phyloP scores from a whole-genome alignment of 2,888 invertebrate species.

The Hedychridium roseum region DNA sequence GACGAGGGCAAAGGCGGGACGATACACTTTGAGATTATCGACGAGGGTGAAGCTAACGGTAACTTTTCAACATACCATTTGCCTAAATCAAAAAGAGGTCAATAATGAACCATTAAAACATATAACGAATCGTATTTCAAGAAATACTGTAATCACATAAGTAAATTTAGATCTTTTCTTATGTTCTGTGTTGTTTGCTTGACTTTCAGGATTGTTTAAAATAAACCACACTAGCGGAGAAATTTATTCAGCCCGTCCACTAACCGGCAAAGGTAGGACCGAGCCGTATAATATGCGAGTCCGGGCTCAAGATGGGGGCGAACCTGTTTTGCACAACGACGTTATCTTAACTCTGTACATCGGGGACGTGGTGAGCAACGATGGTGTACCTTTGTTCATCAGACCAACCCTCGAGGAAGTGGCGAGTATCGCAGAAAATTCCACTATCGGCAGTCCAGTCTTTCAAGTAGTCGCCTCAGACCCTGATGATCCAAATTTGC shows the following conservation, averaged over 20 bases:
- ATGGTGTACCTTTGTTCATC: conserved; percentile 80
- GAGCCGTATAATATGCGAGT: conserved; percentile 76
- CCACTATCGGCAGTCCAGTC: conserved; percentile 76
- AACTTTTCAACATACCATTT: no score
- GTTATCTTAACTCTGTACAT: conserved; percentile 74
- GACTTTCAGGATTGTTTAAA: conserved; percentile 70
- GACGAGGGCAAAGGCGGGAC: conserved; percentile 79
- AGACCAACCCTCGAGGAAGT: conserved; percentile 75
- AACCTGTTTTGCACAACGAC: conserved; percentile 69
- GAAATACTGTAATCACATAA: no score
- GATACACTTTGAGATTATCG: conserved; percentile 76
- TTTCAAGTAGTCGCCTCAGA: conserved; percentile 81
- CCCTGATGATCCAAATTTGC: conserved; percentile 80
- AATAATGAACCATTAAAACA: no score
- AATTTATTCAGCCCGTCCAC: conserved; percentile 70
- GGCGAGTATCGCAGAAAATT: conserved; percentile 78
- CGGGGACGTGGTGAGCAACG: conserved; percentile 82
- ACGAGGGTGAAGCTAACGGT: conserved; percentile 79
- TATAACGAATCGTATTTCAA: no score
- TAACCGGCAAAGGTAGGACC: conserved; percentile 80
- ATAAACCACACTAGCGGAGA: conserved; percentile 75
- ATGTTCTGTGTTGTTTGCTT: neutral
- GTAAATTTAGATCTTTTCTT: conserved; percentile 8
- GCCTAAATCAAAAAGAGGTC: neutral
- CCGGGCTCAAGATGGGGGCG: conserved; percentile 76